These are phyloP conservation scores for Aphodius granarius DNA, from an alignment of 2,888 invertebrate genomes.

Conservation along the genomic window DNA sequence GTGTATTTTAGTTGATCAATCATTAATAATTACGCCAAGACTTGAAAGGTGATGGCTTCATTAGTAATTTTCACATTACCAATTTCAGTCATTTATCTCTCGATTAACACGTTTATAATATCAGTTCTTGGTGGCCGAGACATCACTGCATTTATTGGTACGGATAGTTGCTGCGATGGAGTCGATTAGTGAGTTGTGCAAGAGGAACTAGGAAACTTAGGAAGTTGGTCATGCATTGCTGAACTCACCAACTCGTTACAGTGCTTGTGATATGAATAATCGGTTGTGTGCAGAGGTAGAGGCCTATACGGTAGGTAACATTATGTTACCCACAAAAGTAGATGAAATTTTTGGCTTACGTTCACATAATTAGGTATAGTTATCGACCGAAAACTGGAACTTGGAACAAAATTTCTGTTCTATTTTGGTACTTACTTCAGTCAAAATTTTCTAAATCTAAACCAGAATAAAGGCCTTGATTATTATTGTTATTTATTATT, in stretches of 20 bases:
- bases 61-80: background rate
- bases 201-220: constrained; percentile 11
- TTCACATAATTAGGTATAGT: no score
- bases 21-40: background rate
- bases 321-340: no score
- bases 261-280: background rate
- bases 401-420: no score
- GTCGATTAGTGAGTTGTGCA: constrained; percentile 2
- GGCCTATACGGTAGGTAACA: background rate
- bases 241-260: background rate
- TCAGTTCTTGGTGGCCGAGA: background rate
- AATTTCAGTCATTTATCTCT: background rate
- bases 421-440: no score
- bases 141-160: background rate
- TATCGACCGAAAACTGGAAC: no score
- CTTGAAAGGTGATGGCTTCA: background rate
- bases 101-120: background rate
- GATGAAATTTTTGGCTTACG: no score
- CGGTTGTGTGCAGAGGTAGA: constrained; percentile 3
- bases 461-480: no score
- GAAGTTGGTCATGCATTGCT: constrained; percentile 11
- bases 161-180: background rate
- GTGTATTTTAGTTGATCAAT: background rate
- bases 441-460: no score
- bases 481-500: no score